phyloP scores from a whole-genome alignment of 2,888 invertebrate genomes.

The Coelopa pilipes region DNA sequence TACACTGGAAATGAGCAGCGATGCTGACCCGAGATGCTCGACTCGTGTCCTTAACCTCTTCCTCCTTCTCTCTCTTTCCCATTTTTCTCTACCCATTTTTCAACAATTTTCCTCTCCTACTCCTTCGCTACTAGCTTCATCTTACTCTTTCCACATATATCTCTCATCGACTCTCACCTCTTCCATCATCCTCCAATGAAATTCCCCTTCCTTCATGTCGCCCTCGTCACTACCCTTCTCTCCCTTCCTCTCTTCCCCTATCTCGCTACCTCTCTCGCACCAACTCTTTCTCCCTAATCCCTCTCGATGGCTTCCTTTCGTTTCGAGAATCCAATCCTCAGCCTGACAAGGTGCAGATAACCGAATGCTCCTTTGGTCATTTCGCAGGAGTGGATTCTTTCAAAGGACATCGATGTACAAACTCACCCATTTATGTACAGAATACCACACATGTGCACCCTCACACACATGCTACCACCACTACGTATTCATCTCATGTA shows the following conservation, averaged over 20 bases:
- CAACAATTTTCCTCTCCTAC: background rate
- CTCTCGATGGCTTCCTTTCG: too few relatives aligned
- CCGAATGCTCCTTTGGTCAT: slow-evolving; percentile 3
- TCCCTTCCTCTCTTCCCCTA: background rate
- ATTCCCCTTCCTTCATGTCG: too few relatives aligned
- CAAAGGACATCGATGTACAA: slow-evolving; percentile 5
- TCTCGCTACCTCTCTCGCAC: background rate
- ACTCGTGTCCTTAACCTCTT: too few relatives aligned
- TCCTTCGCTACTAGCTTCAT: background rate
- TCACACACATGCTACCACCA: background rate
- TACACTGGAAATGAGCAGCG: too few relatives aligned
- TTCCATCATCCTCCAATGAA: too few relatives aligned
- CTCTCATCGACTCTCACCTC: too few relatives aligned
- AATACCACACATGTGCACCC: background rate
- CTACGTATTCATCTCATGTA: background rate
- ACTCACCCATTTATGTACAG: slow-evolving; percentile 3
- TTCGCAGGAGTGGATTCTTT: background rate
- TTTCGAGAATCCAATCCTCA: background rate
- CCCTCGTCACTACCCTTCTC: too few relatives aligned
- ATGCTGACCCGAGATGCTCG: too few relatives aligned
- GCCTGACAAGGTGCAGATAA: slow-evolving; percentile 35
- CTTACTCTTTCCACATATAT: too few relatives aligned
- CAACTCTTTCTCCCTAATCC: background rate
- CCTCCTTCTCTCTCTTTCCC: background rate
- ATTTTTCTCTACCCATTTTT: background rate